Evolutionary conservation across 1,140 invertebrate species (phyloP).

Genomic region (Drosophila tsacasi): DNA sequence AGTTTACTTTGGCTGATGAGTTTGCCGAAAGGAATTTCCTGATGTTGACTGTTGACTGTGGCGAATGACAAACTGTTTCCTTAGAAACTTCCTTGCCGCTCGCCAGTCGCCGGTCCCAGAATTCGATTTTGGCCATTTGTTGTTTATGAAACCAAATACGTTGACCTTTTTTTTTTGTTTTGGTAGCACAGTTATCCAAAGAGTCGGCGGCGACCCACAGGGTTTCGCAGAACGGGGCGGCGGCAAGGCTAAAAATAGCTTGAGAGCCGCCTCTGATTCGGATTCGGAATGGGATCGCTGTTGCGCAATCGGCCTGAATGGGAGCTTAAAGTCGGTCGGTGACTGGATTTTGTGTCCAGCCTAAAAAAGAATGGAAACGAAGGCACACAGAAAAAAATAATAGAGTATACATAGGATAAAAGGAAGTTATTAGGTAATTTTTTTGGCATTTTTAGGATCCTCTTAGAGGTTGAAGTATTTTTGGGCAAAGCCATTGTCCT

Average conservation of each 20-base stretch:
- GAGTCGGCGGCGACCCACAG: slow-evolving; percentile 37
- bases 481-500: not conserved
- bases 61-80: slow-evolving; percentile 63
- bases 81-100: slow-evolving; percentile 47
- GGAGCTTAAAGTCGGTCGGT: slow-evolving; percentile 44
- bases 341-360: slow-evolving; percentile 34
- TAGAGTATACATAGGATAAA: not conserved
- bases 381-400: slow-evolving; percentile 22
- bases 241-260: slow-evolving; percentile 67
- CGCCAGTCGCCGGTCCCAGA: not conserved
- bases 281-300: slow-evolving; percentile 32
- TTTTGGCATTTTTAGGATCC: not conserved
- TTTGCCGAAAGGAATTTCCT: slow-evolving; percentile 82
- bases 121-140: slow-evolving; percentile 48
- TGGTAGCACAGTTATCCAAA: slow-evolving; percentile 34
- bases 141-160: slow-evolving; percentile 72
- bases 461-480: no score
- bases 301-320: slow-evolving; percentile 73
- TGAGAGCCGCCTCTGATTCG: slow-evolving; percentile 29
- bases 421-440: no score
- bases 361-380: slow-evolving; percentile 13
- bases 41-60: slow-evolving; percentile 29
- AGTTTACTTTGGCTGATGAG: slow-evolving; percentile 78
- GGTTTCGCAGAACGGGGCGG: slow-evolving; percentile 36
- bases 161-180: slow-evolving; percentile 60